These are phyloP conservation scores for Neodiprion virginianus DNA, from an alignment of 1,140 invertebrate genomes.

Conservation along the genomic window DNA sequence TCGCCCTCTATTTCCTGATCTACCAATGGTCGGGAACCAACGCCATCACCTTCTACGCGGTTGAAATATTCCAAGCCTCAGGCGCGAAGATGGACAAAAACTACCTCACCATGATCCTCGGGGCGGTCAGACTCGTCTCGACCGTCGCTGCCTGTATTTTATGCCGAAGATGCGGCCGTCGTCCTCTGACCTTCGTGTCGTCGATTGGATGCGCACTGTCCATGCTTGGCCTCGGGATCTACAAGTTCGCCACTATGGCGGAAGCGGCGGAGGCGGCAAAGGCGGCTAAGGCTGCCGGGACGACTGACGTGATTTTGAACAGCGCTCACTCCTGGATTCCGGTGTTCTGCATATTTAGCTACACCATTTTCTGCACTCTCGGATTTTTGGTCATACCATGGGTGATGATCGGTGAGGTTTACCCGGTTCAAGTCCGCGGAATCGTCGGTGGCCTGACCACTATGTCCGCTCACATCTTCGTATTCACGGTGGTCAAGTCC, in stretches of 20 bases:
- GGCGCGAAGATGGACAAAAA: slow-evolving; percentile 69
- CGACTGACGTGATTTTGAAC: slow-evolving; percentile 35
- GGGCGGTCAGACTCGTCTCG: slow-evolving; percentile 67
- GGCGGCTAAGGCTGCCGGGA: neutral
- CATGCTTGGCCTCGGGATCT: slow-evolving; percentile 68
- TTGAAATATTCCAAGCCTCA: slow-evolving; percentile 74
- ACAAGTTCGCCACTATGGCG: slow-evolving; percentile 65
- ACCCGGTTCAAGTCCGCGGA: slow-evolving; percentile 71
- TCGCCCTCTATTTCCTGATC: slow-evolving; percentile 73
- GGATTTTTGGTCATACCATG: slow-evolving; percentile 76
- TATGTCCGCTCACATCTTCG: slow-evolving; percentile 68
- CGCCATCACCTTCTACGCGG: slow-evolving; percentile 80
- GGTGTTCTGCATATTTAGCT: slow-evolving; percentile 67
- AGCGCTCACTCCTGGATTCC: slow-evolving; percentile 68
- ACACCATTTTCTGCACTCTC: slow-evolving; percentile 69
- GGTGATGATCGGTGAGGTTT: slow-evolving; percentile 78
- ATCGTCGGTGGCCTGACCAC: slow-evolving; percentile 73
- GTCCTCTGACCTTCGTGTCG: slow-evolving; percentile 74
- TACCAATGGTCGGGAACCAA: slow-evolving; percentile 80
- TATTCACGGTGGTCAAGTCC: slow-evolving; percentile 74
- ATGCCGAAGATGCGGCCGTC: slow-evolving; percentile 68
- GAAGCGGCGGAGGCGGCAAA: slow-evolving; percentile 43
- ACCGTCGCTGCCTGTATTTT: slow-evolving; percentile 70
- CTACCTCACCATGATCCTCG: slow-evolving; percentile 72
- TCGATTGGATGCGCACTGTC: slow-evolving; percentile 69